These are phyloP conservation scores for Pseudorhiza aurosa DNA, from an alignment of 30 jellyfish, hydroid and myxozoan genomes.

Conservation along the genomic window DNA sequence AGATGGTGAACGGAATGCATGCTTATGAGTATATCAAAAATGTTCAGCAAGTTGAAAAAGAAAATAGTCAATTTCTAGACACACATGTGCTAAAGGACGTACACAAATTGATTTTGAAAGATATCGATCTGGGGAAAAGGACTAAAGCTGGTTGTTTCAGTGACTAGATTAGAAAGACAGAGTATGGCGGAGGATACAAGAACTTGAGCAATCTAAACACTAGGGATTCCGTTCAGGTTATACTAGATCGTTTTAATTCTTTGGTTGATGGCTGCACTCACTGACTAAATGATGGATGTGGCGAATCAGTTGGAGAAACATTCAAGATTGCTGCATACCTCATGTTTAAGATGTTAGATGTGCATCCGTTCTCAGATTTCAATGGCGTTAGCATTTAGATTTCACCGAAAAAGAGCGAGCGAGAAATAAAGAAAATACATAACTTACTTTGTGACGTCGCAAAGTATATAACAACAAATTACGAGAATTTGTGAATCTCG, in stretches of 20 bases:
- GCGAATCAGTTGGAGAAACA: neutral
- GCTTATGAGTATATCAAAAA: slow-evolving; percentile 8
- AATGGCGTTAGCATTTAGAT: no score
- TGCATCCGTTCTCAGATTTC: slow-evolving; percentile 60
- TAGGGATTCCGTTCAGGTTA: neutral
- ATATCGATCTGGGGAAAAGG: neutral
- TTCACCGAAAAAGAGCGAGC: no score
- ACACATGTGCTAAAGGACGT: neutral
- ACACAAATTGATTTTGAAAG: slow-evolving; percentile 1
- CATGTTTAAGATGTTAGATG: slow-evolving; percentile 25
- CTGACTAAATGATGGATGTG: neutral
- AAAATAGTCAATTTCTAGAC: neutral
- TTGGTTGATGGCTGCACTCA: neutral
- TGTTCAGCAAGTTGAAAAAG: neutral
- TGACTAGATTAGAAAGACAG: neutral
- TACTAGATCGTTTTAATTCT: slow-evolving; percentile 33
- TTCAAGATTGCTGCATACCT: slow-evolving; percentile 35
- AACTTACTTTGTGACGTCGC: no score
- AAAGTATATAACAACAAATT: no score
- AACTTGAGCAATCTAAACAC: neutral
- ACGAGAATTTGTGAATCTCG: no score
- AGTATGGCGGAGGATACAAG: slow-evolving; percentile 16
- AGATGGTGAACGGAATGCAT: neutral
- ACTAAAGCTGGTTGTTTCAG: slow-evolving; percentile 34
- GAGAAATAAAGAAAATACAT: no score